phyloP scores from a whole-genome alignment of 2,797 vertebrate genomes.

The Buceros bicornis region DNA sequence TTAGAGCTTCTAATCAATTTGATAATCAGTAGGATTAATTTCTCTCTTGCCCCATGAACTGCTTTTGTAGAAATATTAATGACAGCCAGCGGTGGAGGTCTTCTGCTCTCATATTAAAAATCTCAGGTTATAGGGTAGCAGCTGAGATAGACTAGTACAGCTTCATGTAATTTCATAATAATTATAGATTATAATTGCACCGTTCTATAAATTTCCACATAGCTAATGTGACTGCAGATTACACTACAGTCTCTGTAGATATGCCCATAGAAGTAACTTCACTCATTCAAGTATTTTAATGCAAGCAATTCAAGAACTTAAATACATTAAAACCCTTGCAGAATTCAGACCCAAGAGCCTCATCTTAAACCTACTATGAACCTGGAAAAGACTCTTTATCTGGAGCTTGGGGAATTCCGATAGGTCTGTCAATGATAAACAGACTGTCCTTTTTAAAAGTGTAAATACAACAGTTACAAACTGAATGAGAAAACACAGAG shows the following conservation, averaged over 20 bases:
- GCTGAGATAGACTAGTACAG: neutral
- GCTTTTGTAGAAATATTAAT: constrained; percentile 62
- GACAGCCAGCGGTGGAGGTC: neutral
- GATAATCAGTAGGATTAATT: constrained; percentile 64
- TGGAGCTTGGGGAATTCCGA: neutral
- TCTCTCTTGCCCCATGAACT: constrained; percentile 13
- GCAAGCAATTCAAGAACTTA: neutral
- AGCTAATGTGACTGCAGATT: neutral
- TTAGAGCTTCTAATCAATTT: constrained; percentile 57
- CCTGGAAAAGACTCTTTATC: neutral
- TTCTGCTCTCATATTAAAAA: constrained; percentile 15
- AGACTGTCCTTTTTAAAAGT: neutral
- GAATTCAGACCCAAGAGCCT: neutral
- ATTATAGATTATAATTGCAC: constrained; percentile 5
- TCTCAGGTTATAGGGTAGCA: neutral
- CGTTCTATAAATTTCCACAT: neutral
- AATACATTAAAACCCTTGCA: neutral
- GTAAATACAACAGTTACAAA: neutral
- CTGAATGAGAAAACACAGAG: neutral
- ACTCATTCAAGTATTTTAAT: neutral
- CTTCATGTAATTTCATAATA: neutral
- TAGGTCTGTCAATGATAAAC: neutral
- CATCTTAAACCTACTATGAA: neutral
- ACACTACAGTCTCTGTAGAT: neutral
- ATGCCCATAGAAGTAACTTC: neutral